Base-by-base conservation (phyloP, 2,797 vertebrate species). In the Tragelaphus eurycerus region DNA sequence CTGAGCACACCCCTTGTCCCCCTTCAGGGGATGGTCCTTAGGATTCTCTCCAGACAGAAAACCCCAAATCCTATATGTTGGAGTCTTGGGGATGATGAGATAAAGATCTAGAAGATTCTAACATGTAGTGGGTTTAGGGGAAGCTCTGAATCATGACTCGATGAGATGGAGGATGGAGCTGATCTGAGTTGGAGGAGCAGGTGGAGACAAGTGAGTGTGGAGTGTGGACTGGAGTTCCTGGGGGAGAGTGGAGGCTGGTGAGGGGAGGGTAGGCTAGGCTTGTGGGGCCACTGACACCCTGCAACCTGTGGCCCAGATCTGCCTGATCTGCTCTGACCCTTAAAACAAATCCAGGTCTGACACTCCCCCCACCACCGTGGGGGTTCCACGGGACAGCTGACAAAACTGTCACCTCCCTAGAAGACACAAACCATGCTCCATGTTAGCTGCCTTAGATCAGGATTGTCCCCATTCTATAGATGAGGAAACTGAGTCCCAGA, bases 371-470 rank as follows among this genome's bases (percentile, higher is more conserved):
- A 71, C 5, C 10, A 38, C 82, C 2, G 43, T 9, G 34, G 17
- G 1, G 19, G 19, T 17, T 62, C 34, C 46, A 27, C 1, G 1
- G 57, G 54, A 29, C 14, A 6, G n/a, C 54, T 38, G 31, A 25
- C 19, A n/a, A 71, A 17, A 59, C 19, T 2, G 0, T 1, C 0
- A 0, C n/a, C 52, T 84, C 85, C 34, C 67, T 16, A 2, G 0
- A 12, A 16, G 34, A 27, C 4, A 25, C 76, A 46, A 59, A 19
- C 93, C 27, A 29, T 1, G 2, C 15, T 23, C 7, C 1, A 0
- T 52, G 29, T 8, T 0, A 10, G 83, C 34, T 54, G 67, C 27
- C 48, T 6, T 1, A 4, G 38, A 31, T 15, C 15, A 7, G 5
- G 50, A 11, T 25, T 25, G 27, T 34, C 43, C 43, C 76, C 25